Evolutionary conservation across 2,888 invertebrate species (phyloP).

Genomic region (Frankliniella fusca): DNA sequence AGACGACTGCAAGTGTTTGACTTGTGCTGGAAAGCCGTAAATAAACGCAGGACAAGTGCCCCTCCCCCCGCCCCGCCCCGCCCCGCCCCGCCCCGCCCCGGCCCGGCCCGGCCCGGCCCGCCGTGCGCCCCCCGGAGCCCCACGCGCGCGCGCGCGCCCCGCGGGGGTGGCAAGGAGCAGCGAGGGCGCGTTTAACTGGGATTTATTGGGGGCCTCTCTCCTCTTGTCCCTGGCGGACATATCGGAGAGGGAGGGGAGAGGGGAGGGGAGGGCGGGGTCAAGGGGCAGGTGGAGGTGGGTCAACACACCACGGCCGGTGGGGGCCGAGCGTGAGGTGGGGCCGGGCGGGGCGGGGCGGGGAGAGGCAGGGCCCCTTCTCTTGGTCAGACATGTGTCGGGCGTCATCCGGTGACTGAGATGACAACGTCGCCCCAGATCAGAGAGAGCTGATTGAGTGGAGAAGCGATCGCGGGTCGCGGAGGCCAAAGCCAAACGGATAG

Average conservation of each 20-base stretch:
- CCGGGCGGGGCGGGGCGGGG: background rate
- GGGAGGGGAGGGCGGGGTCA: background rate
- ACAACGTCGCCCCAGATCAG: constrained; percentile 11
- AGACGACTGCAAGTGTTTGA: constrained; percentile 26
- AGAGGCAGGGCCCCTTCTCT: background rate
- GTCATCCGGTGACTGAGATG: background rate
- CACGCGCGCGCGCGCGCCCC: background rate
- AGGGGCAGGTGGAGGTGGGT: background rate
- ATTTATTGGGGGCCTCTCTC: background rate
- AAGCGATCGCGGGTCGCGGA: too few relatives aligned
- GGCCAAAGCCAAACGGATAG: too few relatives aligned
- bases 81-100: background rate
- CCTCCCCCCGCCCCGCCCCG: background rate
- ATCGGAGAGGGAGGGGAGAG: background rate
- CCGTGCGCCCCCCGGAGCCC: background rate
- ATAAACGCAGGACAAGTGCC: constrained; percentile 10
- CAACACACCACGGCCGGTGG: background rate
- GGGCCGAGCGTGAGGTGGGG: background rate
- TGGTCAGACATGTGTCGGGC: background rate
- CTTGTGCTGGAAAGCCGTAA: constrained; percentile 26
- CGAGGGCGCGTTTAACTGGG: constrained; percentile 22
- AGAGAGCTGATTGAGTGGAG: too few relatives aligned
- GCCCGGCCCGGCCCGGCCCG: background rate
- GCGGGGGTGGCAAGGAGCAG: constrained; percentile 20
- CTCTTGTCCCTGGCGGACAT: background rate